A percentile compares a stretch with the other conserved stretches of the same genome.
phyloP scores from a whole-genome alignment of 2,888 invertebrate genomes.

The Rotaria macrura region DNA sequence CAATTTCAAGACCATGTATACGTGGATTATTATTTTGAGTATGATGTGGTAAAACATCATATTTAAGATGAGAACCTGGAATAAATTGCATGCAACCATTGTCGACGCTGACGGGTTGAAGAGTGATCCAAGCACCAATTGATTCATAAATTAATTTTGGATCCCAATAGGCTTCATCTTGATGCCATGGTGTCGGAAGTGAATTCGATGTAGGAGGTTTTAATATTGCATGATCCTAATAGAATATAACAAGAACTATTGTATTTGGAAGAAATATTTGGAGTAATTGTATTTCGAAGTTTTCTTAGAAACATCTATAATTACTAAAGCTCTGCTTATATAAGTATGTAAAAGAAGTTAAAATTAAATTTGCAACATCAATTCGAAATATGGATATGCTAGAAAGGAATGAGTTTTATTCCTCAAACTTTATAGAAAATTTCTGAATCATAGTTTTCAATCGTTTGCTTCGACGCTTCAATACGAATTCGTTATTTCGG shows the following conservation, averaged over 20 bases:
- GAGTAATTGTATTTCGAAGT: no score
- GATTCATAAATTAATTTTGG: background rate
- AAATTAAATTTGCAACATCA: no score
- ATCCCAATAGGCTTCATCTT: conserved; percentile 20
- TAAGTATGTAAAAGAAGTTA: no score
- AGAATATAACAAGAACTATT: background rate
- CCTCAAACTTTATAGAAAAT: no score
- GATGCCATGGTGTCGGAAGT: background rate
- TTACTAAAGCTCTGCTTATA: no score
- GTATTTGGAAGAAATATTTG: background rate
- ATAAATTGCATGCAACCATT: conserved; percentile 20
- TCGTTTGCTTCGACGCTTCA: no score
- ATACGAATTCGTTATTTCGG: no score
- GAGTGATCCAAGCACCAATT: background rate
- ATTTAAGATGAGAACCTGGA: background rate
- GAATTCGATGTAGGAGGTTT: background rate
- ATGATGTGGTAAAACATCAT: background rate
- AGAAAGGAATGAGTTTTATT: no score
- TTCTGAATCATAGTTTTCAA: no score
- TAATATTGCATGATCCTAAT: background rate
- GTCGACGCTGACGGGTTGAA: background rate
- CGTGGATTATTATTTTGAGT: conserved; percentile 5
- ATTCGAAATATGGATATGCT: no score
- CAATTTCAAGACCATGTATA: conserved; percentile 19
- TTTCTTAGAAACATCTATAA: no score